Percentiles rank a stretch among this genome's conserved stretches.
These are phyloP conservation scores for Zaprionus nigranus DNA, from an alignment of 1,140 invertebrate genomes.

Conservation along the genomic window DNA sequence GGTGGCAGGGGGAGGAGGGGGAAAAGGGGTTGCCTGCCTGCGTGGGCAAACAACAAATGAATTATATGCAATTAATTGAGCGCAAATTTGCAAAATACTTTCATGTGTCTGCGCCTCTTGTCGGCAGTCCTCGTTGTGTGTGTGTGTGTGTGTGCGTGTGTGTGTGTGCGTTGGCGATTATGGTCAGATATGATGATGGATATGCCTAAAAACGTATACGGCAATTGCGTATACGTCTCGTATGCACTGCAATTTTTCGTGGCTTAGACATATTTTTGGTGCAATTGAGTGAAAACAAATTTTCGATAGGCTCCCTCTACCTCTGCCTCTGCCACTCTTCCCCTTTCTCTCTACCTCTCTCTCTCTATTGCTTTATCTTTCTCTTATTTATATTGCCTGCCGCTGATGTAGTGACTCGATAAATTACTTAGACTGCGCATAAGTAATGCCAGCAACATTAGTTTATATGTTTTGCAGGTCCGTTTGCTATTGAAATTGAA, in stretches of 20 bases:
- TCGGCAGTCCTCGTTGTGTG: not conserved
- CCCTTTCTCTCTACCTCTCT: not conserved
- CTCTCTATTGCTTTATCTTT: not conserved
- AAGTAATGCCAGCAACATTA: conserved; percentile 12
- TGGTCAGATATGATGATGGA: conserved; percentile 67
- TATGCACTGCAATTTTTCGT: conserved; percentile 12
- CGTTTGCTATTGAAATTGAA: conserved; percentile 7
- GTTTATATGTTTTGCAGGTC: not conserved
- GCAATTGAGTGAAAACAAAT: conserved; percentile 55
- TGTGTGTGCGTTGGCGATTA: conserved; percentile 36
- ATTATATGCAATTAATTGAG: conserved; percentile 84
- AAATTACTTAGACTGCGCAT: conserved; percentile 16
- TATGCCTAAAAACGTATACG: conserved; percentile 49
- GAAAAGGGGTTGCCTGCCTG: conserved; percentile 5
- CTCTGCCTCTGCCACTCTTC: too few relatives aligned
- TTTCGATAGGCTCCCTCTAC: not conserved
- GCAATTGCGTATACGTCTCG: conserved; percentile 60
- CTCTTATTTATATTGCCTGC: conserved; percentile 6
- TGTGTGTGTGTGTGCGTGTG: conserved; percentile 9
- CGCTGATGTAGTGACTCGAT: conserved; percentile 32
- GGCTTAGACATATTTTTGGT: conserved; percentile 10
- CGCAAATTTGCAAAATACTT: conserved; percentile 83
- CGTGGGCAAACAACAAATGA: conserved; percentile 70
- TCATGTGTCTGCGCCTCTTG: conserved; percentile 59
- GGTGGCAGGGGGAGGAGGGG: not conserved